phyloP scores from a whole-genome alignment of 2,797 vertebrate species.

The Lacerta viridis region DNA sequence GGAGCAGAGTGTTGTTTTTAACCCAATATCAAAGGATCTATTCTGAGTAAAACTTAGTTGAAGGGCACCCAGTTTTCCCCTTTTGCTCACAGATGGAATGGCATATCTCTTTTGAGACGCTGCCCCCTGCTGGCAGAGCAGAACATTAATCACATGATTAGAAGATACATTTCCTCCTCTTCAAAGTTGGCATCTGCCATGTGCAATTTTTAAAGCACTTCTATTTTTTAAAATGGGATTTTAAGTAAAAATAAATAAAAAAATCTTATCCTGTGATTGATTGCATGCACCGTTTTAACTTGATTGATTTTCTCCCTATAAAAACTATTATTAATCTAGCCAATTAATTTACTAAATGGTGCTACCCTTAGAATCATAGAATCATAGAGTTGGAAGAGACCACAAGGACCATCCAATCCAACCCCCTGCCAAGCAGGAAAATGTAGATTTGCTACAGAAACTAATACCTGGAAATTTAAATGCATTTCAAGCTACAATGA shows the following conservation, averaged over 20 bases:
- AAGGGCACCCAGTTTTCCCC: constrained; percentile 32
- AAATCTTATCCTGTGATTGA: not conserved
- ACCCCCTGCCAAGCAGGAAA: not conserved
- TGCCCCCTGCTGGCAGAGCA: not conserved
- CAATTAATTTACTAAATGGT: not conserved
- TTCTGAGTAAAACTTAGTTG: no score
- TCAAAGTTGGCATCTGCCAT: not conserved
- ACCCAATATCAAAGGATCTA: constrained; percentile 61
- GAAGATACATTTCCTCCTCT: not conserved
- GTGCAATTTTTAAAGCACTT: not conserved
- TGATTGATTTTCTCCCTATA: not conserved
- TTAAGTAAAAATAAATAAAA: not conserved
- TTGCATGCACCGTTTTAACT: not conserved
- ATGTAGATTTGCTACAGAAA: not conserved
- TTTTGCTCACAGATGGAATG: not conserved
- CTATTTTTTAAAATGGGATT: not conserved
- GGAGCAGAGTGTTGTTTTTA: constrained; percentile 84
- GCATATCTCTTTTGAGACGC: not conserved
- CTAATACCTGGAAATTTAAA: not conserved
- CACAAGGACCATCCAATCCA: no score
- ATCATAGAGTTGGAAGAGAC: no score
- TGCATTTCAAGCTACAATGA: not conserved
- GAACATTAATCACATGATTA: not conserved
- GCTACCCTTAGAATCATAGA: not conserved
- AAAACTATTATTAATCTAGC: not conserved